These are phyloP conservation scores for Pandion haliaetus DNA, from an alignment of 2,113 vertebrate species.

Conservation along the genomic window DNA sequence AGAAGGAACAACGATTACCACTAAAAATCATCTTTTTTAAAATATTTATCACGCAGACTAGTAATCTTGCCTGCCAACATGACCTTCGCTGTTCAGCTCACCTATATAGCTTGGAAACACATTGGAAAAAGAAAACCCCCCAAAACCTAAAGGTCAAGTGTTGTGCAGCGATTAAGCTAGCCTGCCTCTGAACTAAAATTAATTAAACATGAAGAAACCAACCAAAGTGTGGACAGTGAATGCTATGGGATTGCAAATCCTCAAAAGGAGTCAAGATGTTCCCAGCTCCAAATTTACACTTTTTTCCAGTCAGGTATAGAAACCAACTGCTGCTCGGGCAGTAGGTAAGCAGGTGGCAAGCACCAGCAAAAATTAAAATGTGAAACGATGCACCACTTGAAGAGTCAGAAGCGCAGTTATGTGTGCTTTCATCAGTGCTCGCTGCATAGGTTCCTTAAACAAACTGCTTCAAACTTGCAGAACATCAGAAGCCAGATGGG, in stretches of 20 bases:
- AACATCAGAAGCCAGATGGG: conserved; percentile 78
- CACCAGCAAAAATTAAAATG: conserved; percentile 17
- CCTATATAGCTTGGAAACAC: not conserved
- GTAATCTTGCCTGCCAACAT: not conserved
- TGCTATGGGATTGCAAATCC: not conserved
- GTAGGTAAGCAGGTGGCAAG: conserved; percentile 48
- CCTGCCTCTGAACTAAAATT: conserved; percentile 21
- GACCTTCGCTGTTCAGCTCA: not conserved
- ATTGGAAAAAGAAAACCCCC: not conserved
- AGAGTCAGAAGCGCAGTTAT: conserved; percentile 16
- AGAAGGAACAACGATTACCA: not conserved
- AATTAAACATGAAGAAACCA: conserved; percentile 31
- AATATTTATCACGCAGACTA: not conserved
- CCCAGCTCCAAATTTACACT: conserved; percentile 14
- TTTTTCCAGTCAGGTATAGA: conserved; percentile 52
- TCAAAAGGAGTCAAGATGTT: conserved; percentile 3
- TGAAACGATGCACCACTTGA: not conserved
- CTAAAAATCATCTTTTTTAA: not conserved
- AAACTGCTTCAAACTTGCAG: conserved; percentile 69
- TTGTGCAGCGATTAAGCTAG: not conserved
- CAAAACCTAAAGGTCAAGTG: not conserved
- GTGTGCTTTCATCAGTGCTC: conserved; percentile 40
- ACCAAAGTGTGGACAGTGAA: conserved; percentile 20
- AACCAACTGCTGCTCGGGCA: conserved; percentile 3
- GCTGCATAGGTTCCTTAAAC: conserved; percentile 66